phyloP scores from a whole-genome alignment of 2,888 invertebrate genomes.

The Amiota minor region DNA sequence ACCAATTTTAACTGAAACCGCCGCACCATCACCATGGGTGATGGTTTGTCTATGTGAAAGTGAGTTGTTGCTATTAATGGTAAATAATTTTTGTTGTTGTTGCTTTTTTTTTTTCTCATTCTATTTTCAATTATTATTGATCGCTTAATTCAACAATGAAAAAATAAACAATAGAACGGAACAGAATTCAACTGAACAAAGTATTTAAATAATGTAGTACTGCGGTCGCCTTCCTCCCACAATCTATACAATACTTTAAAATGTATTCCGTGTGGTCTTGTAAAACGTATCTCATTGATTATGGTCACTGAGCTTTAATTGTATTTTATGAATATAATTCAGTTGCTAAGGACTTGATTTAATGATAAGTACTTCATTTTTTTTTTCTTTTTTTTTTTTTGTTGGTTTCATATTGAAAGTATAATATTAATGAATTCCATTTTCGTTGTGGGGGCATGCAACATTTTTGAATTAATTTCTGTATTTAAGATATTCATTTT shows the following conservation, averaged over 20 bases:
- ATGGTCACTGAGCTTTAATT: constrained; percentile 4
- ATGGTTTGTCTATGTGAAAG: background rate
- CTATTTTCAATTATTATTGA: constrained; percentile 17
- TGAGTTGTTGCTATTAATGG: background rate
- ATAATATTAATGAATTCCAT: no score
- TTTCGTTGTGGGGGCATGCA: background rate
- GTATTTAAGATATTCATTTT: no score
- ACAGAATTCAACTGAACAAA: background rate
- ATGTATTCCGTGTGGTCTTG: no score
- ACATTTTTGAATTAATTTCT: background rate
- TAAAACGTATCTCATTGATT: background rate
- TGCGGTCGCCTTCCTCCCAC: background rate
- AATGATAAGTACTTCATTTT: no score
- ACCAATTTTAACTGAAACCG: no score
- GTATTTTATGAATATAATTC: background rate
- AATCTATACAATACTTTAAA: no score
- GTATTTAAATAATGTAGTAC: constrained; percentile 18
- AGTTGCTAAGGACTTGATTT: no score
- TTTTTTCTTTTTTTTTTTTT: background rate
- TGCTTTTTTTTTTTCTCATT: no score
- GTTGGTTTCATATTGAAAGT: background rate
- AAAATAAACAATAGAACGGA: no score
- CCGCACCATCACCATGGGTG: no score
- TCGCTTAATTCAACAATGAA: constrained; percentile 10
- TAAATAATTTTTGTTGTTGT: constrained; percentile 4